These are phyloP conservation scores for Philaethria dido DNA, from an alignment of 2,888 invertebrate species.

Conservation along the genomic window DNA sequence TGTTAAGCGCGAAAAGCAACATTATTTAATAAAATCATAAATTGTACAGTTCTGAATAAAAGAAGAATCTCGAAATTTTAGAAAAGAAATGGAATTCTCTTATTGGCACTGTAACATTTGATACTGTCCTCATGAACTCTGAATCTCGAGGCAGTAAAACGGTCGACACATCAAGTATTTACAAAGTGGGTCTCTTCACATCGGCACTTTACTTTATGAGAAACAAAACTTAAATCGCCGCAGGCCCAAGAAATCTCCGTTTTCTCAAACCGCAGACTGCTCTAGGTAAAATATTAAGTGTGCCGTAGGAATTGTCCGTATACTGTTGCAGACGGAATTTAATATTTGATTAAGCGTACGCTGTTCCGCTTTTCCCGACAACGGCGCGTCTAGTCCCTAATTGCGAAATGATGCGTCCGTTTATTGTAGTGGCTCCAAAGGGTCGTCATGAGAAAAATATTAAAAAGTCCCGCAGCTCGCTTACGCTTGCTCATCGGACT, in stretches of 20 bases:
- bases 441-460: slow-evolving; percentile 59
- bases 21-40: not conserved
- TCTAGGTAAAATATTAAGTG: slow-evolving; percentile 80
- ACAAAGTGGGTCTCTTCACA: slow-evolving; percentile 54
- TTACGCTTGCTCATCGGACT: slow-evolving; percentile 55
- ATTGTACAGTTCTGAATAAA: not conserved
- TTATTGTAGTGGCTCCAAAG: slow-evolving; percentile 49
- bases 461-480: slow-evolving; percentile 63
- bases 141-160: slow-evolving; percentile 8
- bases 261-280: slow-evolving; percentile 72
- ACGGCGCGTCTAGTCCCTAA: slow-evolving; percentile 74
- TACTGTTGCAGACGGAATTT: slow-evolving; percentile 61
- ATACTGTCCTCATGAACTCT: slow-evolving; percentile 8
- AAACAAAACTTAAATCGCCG: slow-evolving; percentile 71
- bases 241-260: slow-evolving; percentile 66
- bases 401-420: slow-evolving; percentile 67
- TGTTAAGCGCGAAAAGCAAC: not conserved
- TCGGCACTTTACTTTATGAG: slow-evolving; percentile 54
- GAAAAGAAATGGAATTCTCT: not conserved
- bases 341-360: slow-evolving; percentile 73
- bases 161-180: slow-evolving; percentile 61
- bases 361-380: slow-evolving; percentile 51
- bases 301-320: slow-evolving; percentile 69
- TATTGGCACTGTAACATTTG: slow-evolving; percentile 8
- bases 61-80: slow-evolving; percentile 1